phyloP scores from a whole-genome alignment of 2,113 vertebrate species.

The Hippocampus mohnikei region DNA sequence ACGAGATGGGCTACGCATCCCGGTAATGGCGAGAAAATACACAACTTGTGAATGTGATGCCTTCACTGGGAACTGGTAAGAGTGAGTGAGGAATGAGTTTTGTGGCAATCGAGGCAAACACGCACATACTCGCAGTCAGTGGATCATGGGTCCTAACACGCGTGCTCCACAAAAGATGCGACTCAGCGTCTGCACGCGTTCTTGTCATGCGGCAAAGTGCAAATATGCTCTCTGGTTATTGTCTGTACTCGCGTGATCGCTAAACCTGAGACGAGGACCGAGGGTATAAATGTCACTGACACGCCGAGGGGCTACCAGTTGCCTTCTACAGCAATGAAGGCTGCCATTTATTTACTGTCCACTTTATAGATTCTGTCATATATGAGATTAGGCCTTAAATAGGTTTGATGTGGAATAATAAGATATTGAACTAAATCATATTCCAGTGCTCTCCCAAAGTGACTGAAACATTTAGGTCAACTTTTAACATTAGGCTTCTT shows the following conservation, averaged over 20 bases:
- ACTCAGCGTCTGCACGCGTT: constrained; percentile 12
- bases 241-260: constrained; percentile 10
- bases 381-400: background rate
- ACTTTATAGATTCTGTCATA: background rate
- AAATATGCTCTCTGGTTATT: constrained; percentile 46
- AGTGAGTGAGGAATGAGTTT: constrained; percentile 4
- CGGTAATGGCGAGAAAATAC: constrained; percentile 46
- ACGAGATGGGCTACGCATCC: constrained; percentile 57
- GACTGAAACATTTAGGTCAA: background rate
- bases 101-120: constrained; percentile 14
- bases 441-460: background rate
- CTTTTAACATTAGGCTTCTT: background rate
- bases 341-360: constrained; percentile 9
- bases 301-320: constrained; percentile 4
- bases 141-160: constrained; percentile 26
- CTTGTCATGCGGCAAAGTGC: constrained; percentile 44
- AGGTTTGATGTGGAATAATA: background rate
- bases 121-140: constrained; percentile 1
- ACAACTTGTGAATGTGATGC: background rate
- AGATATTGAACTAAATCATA: background rate
- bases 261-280: background rate
- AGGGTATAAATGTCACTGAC: too few relatives aligned
- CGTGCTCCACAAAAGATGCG: background rate
- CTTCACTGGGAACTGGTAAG: background rate
- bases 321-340: constrained; percentile 20